Evolutionary conservation across 2,113 vertebrate species (phyloP), one percentile per base, ranked within the genome.

Genomic region (Hippolais icterina): DNA sequence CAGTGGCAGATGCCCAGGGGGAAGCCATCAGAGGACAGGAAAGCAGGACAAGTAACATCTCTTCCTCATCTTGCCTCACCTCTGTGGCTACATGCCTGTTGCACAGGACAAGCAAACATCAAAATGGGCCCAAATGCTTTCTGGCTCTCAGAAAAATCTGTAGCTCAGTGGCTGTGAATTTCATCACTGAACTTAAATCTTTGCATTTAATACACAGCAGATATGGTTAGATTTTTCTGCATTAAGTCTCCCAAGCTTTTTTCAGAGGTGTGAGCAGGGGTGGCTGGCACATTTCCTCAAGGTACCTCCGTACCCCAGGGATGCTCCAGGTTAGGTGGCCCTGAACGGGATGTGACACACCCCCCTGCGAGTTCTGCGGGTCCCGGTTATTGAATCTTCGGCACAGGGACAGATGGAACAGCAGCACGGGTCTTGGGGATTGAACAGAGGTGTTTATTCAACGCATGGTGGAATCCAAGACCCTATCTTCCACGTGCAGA

Each of bases 201-300:
- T 60, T 65, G 33, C 14, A 33, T 69, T 50, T 47, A 35, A 44
- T 23, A 61, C 16, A 11, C 3, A 5, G 31, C 10, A 57, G 57
- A 37, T 44, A 31, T 2, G 4, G 4, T 68, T 61, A 11, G 31
- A 44, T 66, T 86, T 87, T 76, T 37, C 33, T 86, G 24, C 6
- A 11, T 39, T 24, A 19, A 65, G 13, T 37, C n/a, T 87, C 23
- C 13, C n/a, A 46, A 31, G 18, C 5, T 80, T 80, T 75, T 76
- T 42, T 7, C 2, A 5, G 4, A 5, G 6, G 2, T 15, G 24
- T 17, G 6, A 3, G 31, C 9, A 27, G 14, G 3, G 1, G 19
- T 15, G 37, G 37, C 37, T 39, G 37, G 37, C 37, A 39, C 37
- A 11, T 39, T 39, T 39, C 37, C 37, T 39, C 37, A 9, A 39